These are phyloP conservation scores for Myotis davidii DNA, from an alignment of 2,113 vertebrate genomes.

Conservation along the genomic window DNA sequence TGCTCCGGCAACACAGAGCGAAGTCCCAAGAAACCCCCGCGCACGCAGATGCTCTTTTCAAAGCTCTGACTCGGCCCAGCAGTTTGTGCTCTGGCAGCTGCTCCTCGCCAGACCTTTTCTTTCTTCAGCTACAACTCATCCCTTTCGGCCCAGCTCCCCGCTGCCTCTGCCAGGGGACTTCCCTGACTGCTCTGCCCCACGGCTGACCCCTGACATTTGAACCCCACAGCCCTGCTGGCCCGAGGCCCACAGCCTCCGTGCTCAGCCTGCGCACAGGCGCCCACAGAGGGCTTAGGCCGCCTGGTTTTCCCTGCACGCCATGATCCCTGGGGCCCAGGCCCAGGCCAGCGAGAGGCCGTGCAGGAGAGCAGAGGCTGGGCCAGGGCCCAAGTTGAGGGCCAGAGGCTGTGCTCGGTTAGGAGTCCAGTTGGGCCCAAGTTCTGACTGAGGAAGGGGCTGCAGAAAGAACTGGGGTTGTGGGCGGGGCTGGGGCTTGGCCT, in stretches of 20 bases:
- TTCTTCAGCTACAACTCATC: background rate
- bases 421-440: background rate
- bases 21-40: background rate
- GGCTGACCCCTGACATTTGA: background rate
- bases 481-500: background rate
- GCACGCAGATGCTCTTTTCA: background rate
- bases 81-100: background rate
- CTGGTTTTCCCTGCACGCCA: too few species aligned
- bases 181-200: background rate
- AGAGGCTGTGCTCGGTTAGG: background rate
- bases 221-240: background rate
- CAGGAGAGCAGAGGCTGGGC: too few species aligned
- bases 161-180: background rate
- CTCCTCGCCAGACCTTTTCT: background rate
- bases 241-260: background rate
- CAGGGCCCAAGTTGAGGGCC: background rate
- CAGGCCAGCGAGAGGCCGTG: background rate
- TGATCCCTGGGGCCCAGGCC: background rate
- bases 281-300: background rate
- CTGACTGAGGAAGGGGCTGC: background rate
- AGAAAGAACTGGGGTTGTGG: background rate
- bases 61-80: background rate
- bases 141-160: background rate
- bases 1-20: accelerated
- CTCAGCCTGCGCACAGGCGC: background rate